These are phyloP conservation scores for Ianthella basta DNA, from an alignment of 37 sponge, comb jelly and placozoan species.

Conservation along the genomic window DNA sequence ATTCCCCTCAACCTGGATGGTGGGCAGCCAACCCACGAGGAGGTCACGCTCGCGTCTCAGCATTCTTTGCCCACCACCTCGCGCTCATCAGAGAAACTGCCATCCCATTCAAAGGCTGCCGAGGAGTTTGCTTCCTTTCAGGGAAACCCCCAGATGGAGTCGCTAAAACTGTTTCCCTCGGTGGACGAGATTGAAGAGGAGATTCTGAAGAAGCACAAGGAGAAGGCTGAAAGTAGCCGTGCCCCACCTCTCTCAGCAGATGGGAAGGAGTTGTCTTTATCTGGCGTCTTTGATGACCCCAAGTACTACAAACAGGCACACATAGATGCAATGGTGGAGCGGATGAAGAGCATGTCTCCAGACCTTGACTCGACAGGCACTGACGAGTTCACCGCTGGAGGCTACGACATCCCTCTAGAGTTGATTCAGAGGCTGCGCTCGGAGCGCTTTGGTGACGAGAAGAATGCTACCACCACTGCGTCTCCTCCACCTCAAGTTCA, in stretches of 20 bases:
- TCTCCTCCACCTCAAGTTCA: background rate
- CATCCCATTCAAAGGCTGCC: background rate
- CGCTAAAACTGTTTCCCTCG: slow-evolving; percentile 6
- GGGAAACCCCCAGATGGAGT: background rate
- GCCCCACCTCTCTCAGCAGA: background rate
- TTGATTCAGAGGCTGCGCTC: background rate
- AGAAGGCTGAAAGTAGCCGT: background rate
- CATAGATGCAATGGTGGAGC: background rate
- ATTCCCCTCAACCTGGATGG: background rate
- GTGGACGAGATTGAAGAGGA: slow-evolving; percentile 27
- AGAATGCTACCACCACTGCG: background rate
- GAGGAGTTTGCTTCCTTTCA: background rate
- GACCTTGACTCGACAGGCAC: background rate
- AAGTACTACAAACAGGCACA: background rate
- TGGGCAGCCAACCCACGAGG: no score
- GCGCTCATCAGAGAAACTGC: background rate
- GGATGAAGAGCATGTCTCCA: background rate
- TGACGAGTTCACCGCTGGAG: background rate
- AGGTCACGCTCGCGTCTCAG: no score
- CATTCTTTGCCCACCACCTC: background rate
- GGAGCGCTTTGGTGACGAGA: no score
- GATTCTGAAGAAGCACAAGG: slow-evolving; percentile 17
- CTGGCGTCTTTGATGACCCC: slow-evolving; percentile 9
- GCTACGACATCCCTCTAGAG: background rate
- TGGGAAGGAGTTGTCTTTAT: background rate